These are phyloP conservation scores for Lordiphosa andalusiaca DNA, from an alignment of 2,888 invertebrate genomes.

Conservation along the genomic window DNA sequence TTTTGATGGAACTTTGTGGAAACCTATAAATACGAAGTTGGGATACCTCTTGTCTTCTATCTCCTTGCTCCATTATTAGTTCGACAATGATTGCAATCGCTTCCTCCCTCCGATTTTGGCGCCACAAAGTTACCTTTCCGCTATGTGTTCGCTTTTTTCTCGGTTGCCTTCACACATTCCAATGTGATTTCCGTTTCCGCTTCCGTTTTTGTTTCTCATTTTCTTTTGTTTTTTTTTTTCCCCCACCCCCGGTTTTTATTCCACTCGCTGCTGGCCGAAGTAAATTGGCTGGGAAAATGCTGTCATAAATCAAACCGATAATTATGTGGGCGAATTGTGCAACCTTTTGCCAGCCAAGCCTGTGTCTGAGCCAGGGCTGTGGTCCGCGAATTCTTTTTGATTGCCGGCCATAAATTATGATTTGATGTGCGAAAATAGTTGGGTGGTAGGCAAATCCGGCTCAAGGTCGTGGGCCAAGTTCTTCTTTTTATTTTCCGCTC, in stretches of 20 bases:
- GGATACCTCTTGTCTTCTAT: too few species aligned
- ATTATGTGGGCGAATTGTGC: slow-evolving; percentile 74
- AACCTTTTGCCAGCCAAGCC: slow-evolving; percentile 33
- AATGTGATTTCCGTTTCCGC: slow-evolving; percentile 52
- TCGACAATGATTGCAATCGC: not conserved
- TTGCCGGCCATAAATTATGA: slow-evolving; percentile 63
- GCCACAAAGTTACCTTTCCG: not conserved
- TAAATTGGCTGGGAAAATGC: slow-evolving; percentile 72
- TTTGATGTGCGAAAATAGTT: slow-evolving; percentile 59
- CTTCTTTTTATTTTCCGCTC: slow-evolving; percentile 1
- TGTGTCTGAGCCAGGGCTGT: slow-evolving; percentile 7
- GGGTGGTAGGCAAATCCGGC: slow-evolving; percentile 28
- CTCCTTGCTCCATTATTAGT: too few species aligned
- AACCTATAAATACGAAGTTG: too few species aligned
- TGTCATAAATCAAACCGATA: slow-evolving; percentile 74
- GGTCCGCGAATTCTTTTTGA: slow-evolving; percentile 17
- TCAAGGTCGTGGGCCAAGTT: slow-evolving; percentile 24
- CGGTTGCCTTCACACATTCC: slow-evolving; percentile 11
- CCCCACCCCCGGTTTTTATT: too few species aligned
- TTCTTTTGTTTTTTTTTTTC: too few species aligned
- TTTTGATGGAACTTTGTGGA: too few species aligned
- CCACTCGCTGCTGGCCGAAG: slow-evolving; percentile 39
- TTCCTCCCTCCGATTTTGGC: not conserved
- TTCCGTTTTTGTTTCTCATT: slow-evolving; percentile 12
- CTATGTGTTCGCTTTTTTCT: not conserved